phyloP scores from a whole-genome alignment of 2,797 vertebrate genomes.

The Cygnus olor region DNA sequence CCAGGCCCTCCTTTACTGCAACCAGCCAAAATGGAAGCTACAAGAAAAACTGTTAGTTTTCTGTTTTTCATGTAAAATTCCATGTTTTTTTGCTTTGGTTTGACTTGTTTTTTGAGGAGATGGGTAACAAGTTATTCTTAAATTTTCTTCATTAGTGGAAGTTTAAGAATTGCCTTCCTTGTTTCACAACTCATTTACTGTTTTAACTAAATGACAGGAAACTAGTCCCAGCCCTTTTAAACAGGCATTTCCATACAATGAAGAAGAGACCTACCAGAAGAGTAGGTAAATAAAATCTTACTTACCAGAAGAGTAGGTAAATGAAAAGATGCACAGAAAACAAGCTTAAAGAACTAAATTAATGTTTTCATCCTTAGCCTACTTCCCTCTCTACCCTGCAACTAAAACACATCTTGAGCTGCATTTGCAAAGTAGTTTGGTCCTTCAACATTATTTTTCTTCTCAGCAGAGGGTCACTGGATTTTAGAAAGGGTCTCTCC shows the following conservation, averaged over 20 bases:
- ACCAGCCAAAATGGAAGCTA: neutral
- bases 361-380: neutral
- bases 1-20: neutral
- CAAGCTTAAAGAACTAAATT: neutral
- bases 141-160: neutral
- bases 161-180: neutral
- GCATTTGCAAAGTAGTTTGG: neutral
- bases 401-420: neutral
- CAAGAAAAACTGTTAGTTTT: neutral
- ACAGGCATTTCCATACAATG: neutral
- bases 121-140: neutral
- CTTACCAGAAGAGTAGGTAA: neutral
- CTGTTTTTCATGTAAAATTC: neutral
- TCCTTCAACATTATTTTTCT: neutral
- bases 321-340: neutral
- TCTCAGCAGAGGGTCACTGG: neutral
- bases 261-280: neutral
- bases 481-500: neutral
- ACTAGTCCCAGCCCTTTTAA: neutral
- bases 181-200: neutral
- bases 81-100: neutral
- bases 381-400: neutral
- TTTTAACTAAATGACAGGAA: neutral
- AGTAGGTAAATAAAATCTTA: neutral
- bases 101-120: neutral